Conservation (phyloP, 2,888 invertebrate genomes). For the Dioctria rufipes region DNA sequence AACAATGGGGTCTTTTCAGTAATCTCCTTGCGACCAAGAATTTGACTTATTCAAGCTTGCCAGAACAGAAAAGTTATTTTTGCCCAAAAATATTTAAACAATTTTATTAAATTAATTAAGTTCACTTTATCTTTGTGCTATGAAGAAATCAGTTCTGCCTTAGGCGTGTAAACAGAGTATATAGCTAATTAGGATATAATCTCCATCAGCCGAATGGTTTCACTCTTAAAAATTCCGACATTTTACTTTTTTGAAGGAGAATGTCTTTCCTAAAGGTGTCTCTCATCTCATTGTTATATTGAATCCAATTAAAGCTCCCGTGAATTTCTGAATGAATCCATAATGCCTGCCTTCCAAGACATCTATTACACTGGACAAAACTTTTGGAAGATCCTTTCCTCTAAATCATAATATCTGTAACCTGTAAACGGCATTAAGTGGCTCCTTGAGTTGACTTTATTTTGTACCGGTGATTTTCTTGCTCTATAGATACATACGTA, state of each 20-base stretch:
- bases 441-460: constrained; percentile 43
- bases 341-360: constrained; percentile 19
- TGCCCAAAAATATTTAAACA: too few relatives aligned
- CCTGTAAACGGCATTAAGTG: constrained; percentile 57
- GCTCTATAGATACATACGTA: neutral
- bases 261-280: constrained; percentile 24
- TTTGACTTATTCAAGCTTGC: too few relatives aligned
- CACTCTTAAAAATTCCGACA: constrained; percentile 1
- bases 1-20: too few relatives aligned
- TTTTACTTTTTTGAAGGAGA: neutral
- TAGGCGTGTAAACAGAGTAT: too few relatives aligned
- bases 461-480: constrained; percentile 3
- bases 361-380: constrained; percentile 11
- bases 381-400: constrained; percentile 41
- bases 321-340: constrained; percentile 26
- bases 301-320: constrained; percentile 41
- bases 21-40: too few relatives aligned
- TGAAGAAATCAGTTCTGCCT: too few relatives aligned
- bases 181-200: neutral
- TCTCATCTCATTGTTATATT: constrained; percentile 13
- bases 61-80: too few relatives aligned
- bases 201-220: constrained; percentile 7
- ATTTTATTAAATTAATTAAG: too few relatives aligned
- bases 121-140: too few relatives aligned
- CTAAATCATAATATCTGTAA: constrained; percentile 49